Evolutionary conservation across 1,140 invertebrate species (phyloP).

Genomic region (Zaprionus inermis): DNA sequence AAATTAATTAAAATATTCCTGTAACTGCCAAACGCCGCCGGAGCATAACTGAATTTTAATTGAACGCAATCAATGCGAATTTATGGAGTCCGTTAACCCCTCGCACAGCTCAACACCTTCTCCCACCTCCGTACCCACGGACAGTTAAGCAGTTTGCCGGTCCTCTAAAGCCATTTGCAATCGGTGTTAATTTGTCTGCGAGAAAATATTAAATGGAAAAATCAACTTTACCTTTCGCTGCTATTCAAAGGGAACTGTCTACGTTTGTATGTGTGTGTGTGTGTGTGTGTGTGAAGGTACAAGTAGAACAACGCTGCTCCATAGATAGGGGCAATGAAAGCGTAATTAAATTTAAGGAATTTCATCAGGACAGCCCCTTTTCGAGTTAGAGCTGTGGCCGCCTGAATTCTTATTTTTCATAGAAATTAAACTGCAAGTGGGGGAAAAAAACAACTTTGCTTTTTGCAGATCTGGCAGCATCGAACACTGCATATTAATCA

Average conservation of each 20-base stretch:
- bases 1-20: conserved; percentile 83
- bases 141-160: conserved; percentile 44
- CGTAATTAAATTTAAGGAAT: conserved; percentile 55
- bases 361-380: conserved; percentile 4
- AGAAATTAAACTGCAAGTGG: background rate
- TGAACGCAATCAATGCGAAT: conserved; percentile 83
- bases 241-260: conserved; percentile 38
- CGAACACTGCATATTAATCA: too few species aligned
- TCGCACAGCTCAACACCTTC: background rate
- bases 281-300: background rate
- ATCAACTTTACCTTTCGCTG: conserved; percentile 65
- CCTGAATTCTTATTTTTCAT: background rate
- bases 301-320: background rate
- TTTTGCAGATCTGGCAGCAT: too few species aligned
- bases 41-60: conserved; percentile 84
- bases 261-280: background rate
- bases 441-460: too few species aligned
- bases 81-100: conserved; percentile 61
- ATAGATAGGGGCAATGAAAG: conserved; percentile 38
- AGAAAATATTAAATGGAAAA: conserved; percentile 75
- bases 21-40: conserved; percentile 70
- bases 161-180: conserved; percentile 48
- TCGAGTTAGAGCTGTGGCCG: background rate
- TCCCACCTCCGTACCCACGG: background rate
- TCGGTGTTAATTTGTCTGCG: conserved; percentile 80